Evolutionary conservation across 2,888 invertebrate species (phyloP).

Genomic region (Polia nebulosa): DNA sequence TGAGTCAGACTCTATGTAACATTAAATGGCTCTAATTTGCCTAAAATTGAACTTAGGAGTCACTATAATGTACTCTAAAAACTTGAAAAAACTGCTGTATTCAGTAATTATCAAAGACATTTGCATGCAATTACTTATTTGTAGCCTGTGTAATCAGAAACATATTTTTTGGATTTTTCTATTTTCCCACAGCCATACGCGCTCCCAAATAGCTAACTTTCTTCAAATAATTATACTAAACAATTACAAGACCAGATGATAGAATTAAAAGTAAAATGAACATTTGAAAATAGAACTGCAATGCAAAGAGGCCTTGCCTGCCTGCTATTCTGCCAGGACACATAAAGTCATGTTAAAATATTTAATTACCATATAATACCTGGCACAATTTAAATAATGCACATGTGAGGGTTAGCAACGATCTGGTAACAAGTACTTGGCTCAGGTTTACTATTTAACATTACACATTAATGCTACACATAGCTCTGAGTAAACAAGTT

Average conservation of each 20-base stretch:
- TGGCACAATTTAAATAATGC: constrained; percentile 32
- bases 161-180: background rate
- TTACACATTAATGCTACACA: constrained; percentile 39
- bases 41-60: background rate
- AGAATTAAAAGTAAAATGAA: constrained; percentile 28
- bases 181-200: background rate
- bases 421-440: constrained; percentile 47
- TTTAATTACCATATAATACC: constrained; percentile 13
- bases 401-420: constrained; percentile 15
- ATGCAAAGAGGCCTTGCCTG: constrained; percentile 44
- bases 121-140: background rate
- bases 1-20: background rate
- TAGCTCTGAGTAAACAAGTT: constrained; percentile 46
- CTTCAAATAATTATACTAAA: constrained; percentile 7
- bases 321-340: constrained; percentile 50
- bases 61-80: background rate
- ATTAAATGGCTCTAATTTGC: background rate
- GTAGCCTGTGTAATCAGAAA: background rate
- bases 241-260: constrained; percentile 14
- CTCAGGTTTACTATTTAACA: constrained; percentile 48
- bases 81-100: background rate
- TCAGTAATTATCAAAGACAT: background rate
- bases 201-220: background rate
- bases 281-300: constrained; percentile 60
- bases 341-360: constrained; percentile 52